Percentiles rank a stretch among this genome's conserved stretches.
These are phyloP conservation scores for Leptonema lineaticorne DNA, from an alignment of 1,140 invertebrate species.

Conservation along the genomic window DNA sequence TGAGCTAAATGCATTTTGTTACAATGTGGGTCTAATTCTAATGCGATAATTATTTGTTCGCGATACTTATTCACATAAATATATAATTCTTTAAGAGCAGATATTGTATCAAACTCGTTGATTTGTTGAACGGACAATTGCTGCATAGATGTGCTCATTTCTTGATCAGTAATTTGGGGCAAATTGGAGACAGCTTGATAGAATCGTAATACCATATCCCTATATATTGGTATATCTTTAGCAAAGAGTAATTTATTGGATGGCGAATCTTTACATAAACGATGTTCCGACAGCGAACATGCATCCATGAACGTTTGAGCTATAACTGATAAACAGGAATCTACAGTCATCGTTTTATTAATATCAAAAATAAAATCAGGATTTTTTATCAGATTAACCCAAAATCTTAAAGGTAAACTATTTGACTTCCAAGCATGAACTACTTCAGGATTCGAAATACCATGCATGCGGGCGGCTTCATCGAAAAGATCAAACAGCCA, in stretches of 20 bases:
- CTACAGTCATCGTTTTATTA: constrained; percentile 87
- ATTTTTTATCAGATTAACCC: constrained; percentile 97
- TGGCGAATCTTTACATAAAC: constrained; percentile 90
- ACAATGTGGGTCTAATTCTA: constrained; percentile 78
- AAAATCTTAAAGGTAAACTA: constrained; percentile 90
- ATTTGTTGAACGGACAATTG: constrained; percentile 83
- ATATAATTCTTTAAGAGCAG: constrained; percentile 90
- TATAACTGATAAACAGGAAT: constrained; percentile 90
- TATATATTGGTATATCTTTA: constrained; percentile 89
- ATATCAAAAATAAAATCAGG: constrained; percentile 97
- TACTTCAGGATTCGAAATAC: constrained; percentile 80
- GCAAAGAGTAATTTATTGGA: constrained; percentile 94
- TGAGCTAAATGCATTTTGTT: constrained; percentile 86
- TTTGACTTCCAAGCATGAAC: constrained; percentile 97
- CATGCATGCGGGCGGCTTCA: constrained; percentile 81
- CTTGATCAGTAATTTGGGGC: constrained; percentile 88
- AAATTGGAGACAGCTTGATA: constrained; percentile 81
- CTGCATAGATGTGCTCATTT: constrained; percentile 90
- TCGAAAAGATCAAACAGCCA: constrained; percentile 95
- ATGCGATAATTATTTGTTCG: constrained; percentile 83
- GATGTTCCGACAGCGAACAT: constrained; percentile 85
- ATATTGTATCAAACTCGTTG: constrained; percentile 86
- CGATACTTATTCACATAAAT: constrained; percentile 93
- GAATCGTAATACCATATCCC: constrained; percentile 84
- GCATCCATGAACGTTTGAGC: constrained; percentile 97